These are phyloP conservation scores for Caenorhabditis wallacei DNA, from an alignment of 2,888 invertebrate genomes.

Conservation along the genomic window DNA sequence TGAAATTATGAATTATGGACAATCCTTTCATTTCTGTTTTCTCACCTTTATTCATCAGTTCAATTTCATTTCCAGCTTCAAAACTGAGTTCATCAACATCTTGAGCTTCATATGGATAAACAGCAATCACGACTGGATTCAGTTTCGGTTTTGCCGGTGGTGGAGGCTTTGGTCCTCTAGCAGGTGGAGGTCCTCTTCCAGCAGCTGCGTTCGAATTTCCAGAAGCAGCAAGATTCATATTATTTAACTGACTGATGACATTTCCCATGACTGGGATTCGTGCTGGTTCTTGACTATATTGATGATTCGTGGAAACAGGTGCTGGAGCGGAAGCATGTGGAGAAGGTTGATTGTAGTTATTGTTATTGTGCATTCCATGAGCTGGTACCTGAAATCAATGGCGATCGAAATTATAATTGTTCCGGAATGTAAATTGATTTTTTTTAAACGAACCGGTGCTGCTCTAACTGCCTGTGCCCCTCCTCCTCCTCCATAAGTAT, in stretches of 20 bases:
- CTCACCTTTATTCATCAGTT: constrained; percentile 86
- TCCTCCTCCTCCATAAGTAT: neutral
- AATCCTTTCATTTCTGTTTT: neutral
- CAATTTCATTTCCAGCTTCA: constrained; percentile 86
- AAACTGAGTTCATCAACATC: constrained; percentile 88
- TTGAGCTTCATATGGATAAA: constrained; percentile 87
- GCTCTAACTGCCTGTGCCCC: constrained; percentile 31
- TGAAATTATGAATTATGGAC: constrained; percentile 76
- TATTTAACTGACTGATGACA: constrained; percentile 60
- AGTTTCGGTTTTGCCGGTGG: constrained; percentile 83
- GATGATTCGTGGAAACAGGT: constrained; percentile 45
- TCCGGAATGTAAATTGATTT: too few species aligned
- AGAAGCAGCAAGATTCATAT: constrained; percentile 37
- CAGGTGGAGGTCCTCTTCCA: constrained; percentile 49
- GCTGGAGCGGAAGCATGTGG: constrained; percentile 32
- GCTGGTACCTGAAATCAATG: constrained; percentile 30
- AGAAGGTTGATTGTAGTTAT: constrained; percentile 40
- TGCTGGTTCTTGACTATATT: constrained; percentile 59
- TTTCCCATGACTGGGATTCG: constrained; percentile 57
- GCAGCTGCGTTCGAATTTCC: neutral
- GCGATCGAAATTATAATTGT: too few species aligned
- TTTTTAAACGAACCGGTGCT: constrained; percentile 11
- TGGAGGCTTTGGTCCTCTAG: constrained; percentile 84
- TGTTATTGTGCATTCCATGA: constrained; percentile 52
- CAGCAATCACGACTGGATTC: constrained; percentile 84